Conservation (phyloP, 2,797 vertebrate genomes). For the Eutrigla gurnardus region DNA sequence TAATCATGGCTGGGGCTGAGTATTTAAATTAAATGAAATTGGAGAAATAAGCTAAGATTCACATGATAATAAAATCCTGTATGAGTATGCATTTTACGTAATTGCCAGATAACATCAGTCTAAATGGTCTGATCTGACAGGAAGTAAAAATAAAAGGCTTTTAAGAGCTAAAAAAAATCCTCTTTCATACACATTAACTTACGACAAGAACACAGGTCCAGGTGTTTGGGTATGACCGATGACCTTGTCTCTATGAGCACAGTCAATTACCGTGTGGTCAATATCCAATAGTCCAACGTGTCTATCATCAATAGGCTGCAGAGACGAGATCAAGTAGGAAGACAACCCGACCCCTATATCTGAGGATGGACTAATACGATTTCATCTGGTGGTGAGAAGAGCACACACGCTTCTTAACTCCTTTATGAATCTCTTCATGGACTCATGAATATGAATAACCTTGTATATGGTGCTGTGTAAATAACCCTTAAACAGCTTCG, state of each 20-base stretch:
- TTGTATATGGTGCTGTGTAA: neutral
- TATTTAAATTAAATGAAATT: neutral
- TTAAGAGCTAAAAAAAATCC: conserved; percentile 11
- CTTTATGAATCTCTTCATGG: neutral
- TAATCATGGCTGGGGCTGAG: neutral
- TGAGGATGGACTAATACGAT: conserved; percentile 17
- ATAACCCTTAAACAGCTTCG: conserved; percentile 19
- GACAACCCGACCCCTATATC: conserved; percentile 24
- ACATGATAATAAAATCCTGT: neutral
- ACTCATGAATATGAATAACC: neutral
- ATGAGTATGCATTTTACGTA: neutral
- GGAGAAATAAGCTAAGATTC: neutral
- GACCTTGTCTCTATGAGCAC: conserved; percentile 45
- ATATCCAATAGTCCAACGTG: conserved; percentile 35
- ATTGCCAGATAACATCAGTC: neutral
- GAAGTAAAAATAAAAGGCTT: conserved; percentile 31
- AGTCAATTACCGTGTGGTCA: conserved; percentile 61
- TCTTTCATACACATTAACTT: neutral
- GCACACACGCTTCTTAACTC: conserved; percentile 1
- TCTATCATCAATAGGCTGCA: conserved; percentile 42
- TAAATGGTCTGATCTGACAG: conserved; percentile 17
- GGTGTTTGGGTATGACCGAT: conserved; percentile 2
- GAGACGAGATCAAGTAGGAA: conserved; percentile 42
- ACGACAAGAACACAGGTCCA: too few relatives aligned
- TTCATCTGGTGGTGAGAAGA: conserved; percentile 18